Percentiles rank a stretch among this genome's conserved stretches.
phyloP scores from a whole-genome alignment of 92 coral and sea anemone genomes.

The Phenganax stokvisi region DNA sequence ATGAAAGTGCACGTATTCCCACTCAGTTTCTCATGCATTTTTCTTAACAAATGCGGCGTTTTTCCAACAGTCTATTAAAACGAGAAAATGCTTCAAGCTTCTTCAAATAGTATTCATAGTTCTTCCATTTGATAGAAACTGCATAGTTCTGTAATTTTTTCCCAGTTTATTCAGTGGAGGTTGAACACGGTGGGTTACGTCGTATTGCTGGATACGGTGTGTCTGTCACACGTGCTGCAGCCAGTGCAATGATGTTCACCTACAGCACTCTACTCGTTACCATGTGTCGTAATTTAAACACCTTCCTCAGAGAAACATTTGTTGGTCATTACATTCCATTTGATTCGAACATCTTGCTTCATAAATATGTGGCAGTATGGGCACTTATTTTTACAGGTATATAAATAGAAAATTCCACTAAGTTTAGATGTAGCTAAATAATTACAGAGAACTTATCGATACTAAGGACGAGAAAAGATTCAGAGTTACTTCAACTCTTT shows the following conservation, averaged over 20 bases:
- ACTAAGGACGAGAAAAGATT: too few relatives aligned
- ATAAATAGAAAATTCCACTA: not conserved
- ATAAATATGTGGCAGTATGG: constrained; percentile 36
- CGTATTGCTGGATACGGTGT: constrained; percentile 38
- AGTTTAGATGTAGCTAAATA: too few relatives aligned
- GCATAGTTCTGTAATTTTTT: too few relatives aligned
- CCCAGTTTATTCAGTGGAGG: constrained; percentile 16
- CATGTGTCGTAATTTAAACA: constrained; percentile 31
- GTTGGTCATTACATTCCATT: constrained; percentile 27
- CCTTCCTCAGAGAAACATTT: constrained; percentile 29
- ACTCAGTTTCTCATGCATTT: too few relatives aligned
- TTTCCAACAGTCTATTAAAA: too few relatives aligned
- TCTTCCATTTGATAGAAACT: too few relatives aligned
- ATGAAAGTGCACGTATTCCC: too few relatives aligned
- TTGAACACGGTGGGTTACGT: constrained; percentile 31
- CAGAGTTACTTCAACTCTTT: too few relatives aligned
- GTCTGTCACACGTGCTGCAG: constrained; percentile 26
- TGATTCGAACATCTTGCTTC: constrained; percentile 28
- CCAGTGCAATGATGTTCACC: constrained; percentile 37
- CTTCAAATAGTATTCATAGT: too few relatives aligned
- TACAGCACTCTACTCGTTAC: constrained; percentile 23
- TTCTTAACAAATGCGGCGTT: too few relatives aligned
- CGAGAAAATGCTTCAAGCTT: too few relatives aligned
- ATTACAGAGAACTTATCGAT: too few relatives aligned
- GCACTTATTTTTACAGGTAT: constrained; percentile 35